Conservation (phyloP, 2,797 vertebrate species). For the Acanthiza pusilla region DNA sequence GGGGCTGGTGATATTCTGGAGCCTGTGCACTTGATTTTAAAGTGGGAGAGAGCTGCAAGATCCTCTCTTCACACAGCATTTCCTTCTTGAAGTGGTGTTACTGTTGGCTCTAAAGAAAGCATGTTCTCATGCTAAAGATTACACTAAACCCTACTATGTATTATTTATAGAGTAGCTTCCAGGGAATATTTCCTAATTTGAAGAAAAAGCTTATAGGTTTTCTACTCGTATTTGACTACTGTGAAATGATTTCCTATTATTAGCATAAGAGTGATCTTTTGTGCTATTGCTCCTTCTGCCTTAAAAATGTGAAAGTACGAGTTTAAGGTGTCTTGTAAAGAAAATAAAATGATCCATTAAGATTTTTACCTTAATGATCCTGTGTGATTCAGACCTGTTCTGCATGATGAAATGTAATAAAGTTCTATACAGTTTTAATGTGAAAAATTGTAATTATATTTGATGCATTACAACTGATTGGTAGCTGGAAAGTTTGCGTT, state of each 20-base stretch:
- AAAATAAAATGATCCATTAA: neutral
- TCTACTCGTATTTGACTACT: neutral
- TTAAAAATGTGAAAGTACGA: neutral
- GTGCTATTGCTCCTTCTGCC: neutral
- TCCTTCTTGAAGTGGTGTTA: slow-evolving; percentile 69
- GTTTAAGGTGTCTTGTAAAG: neutral
- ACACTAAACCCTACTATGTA: slow-evolving; percentile 50
- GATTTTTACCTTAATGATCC: neutral
- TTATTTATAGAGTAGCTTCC: slow-evolving; percentile 62
- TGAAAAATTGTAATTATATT: neutral
- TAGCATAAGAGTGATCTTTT: neutral
- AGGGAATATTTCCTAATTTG: slow-evolving; percentile 49
- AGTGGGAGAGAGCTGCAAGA: slow-evolving; percentile 66
- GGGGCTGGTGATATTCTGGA: slow-evolving; percentile 37
- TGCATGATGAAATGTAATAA: neutral
- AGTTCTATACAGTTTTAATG: neutral
- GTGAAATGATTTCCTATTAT: neutral
- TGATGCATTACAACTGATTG: neutral
- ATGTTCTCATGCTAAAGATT: slow-evolving; percentile 58
- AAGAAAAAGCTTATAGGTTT: slow-evolving; percentile 22
- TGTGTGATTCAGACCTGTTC: neutral
- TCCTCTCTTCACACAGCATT: slow-evolving; percentile 64
- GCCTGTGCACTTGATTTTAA: slow-evolving; percentile 66
- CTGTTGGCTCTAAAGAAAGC: slow-evolving; percentile 59
- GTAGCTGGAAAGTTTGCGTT: neutral